Evolutionary conservation across 2,888 invertebrate species (phyloP).

Genomic region (Stictocephala bisonia): DNA sequence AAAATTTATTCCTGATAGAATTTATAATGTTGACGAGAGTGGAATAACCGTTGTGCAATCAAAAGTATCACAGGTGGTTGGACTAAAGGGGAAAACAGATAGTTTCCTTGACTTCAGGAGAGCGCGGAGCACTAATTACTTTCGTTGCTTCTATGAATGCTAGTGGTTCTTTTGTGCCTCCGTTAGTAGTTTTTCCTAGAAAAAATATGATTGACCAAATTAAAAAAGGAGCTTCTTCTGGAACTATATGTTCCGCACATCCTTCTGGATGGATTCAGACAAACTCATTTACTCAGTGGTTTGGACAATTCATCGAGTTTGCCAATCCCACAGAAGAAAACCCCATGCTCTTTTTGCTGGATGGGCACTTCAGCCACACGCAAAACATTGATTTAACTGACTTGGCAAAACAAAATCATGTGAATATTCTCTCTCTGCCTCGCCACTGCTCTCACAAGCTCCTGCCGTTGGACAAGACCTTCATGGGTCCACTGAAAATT

Average conservation of each 20-base stretch:
- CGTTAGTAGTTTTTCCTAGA: constrained; percentile 61
- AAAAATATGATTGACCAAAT: constrained; percentile 61
- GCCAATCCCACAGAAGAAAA: constrained; percentile 56
- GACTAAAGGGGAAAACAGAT: constrained; percentile 61
- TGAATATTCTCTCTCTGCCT: constrained; percentile 49
- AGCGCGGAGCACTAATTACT: constrained; percentile 61
- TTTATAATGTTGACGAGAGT: too few species aligned
- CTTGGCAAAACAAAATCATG: constrained; percentile 45
- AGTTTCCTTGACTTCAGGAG: too few species aligned
- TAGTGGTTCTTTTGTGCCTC: constrained; percentile 61
- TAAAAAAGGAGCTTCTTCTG: constrained; percentile 60
- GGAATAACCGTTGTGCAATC: constrained; percentile 57
- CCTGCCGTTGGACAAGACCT: background rate
- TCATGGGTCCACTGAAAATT: too few species aligned
- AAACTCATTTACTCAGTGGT: constrained; percentile 60
- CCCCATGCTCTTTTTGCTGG: constrained; percentile 56
- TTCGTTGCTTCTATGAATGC: too few species aligned
- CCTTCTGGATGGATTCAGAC: constrained; percentile 61
- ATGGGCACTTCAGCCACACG: constrained; percentile 52
- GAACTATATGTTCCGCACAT: constrained; percentile 58
- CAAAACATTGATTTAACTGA: constrained; percentile 49
- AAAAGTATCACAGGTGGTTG: constrained; percentile 62
- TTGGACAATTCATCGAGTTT: constrained; percentile 58
- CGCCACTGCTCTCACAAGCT: constrained; percentile 46
- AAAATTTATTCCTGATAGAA: too few species aligned